Percentiles rank a stretch among this genome's conserved stretches.
Conservation (phyloP, 2,888 invertebrate species). For the Dorcus hopei region DNA sequence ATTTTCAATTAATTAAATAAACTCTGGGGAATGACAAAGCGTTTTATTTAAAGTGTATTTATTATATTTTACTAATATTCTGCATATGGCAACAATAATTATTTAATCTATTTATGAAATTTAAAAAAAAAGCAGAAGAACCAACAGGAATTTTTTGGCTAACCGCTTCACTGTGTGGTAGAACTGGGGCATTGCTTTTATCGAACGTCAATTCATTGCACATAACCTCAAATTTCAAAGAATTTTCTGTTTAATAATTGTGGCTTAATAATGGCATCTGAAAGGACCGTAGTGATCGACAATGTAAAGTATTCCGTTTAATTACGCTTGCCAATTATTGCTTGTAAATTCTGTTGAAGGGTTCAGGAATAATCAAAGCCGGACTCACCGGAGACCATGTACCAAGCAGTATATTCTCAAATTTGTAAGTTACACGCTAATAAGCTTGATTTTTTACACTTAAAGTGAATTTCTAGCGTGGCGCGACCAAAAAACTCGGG, state of each 20-base stretch:
- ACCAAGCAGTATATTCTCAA: slow-evolving; percentile 12
- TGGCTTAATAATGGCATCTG: background rate
- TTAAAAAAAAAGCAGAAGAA: too few relatives aligned
- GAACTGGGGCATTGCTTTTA: too few relatives aligned
- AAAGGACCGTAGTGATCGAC: slow-evolving; percentile 7
- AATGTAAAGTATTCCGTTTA: slow-evolving; percentile 2
- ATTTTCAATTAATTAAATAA: background rate
- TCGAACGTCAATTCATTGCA: too few relatives aligned
- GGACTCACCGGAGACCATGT: slow-evolving; percentile 10
- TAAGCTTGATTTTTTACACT: background rate
- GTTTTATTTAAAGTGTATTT: too few relatives aligned
- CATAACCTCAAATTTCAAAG: too few relatives aligned
- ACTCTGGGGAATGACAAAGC: too few relatives aligned
- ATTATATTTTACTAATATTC: too few relatives aligned
- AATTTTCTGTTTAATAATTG: too few relatives aligned
- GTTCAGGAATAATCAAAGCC: slow-evolving; percentile 18
- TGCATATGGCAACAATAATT: too few relatives aligned
- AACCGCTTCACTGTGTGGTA: too few relatives aligned
- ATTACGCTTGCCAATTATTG: background rate
- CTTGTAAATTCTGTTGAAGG: slow-evolving; percentile 8
- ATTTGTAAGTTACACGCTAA: slow-evolving; percentile 2
- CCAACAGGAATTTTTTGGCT: too few relatives aligned
- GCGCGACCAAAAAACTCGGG: slow-evolving; percentile 6
- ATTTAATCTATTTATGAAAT: too few relatives aligned
- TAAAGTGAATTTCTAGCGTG: slow-evolving; percentile 2